Evolutionary conservation across 2,888 invertebrate species (phyloP).

Genomic region (Agrilus mali): DNA sequence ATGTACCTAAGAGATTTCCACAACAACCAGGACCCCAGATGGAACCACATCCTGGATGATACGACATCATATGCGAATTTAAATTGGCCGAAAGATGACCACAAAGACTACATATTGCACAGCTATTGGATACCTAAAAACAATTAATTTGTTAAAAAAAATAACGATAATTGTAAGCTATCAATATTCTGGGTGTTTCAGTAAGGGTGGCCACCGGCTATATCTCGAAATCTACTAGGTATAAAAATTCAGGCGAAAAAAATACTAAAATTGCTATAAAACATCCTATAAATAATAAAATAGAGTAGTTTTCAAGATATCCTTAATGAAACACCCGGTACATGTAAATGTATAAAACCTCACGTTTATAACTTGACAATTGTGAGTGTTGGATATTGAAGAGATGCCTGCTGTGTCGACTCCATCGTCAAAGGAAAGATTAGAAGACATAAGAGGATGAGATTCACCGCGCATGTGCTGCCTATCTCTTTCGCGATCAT

Average conservation of each 20-base stretch:
- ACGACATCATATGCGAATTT: constrained; percentile 34
- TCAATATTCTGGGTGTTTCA: no score
- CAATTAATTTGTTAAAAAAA: not conserved
- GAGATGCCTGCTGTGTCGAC: not conserved
- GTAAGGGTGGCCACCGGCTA: no score
- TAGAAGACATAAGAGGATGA: constrained; percentile 25
- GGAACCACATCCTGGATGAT: constrained; percentile 44
- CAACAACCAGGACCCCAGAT: constrained; percentile 37
- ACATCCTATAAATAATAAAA: no score
- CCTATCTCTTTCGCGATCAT: constrained; percentile 25
- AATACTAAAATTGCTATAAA: no score
- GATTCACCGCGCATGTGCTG: constrained; percentile 36
- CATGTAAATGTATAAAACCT: not conserved
- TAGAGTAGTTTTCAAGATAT: no score
- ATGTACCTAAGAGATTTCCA: constrained; percentile 33
- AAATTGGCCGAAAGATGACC: constrained; percentile 32
- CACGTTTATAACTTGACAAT: constrained; percentile 5
- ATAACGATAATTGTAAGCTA: not conserved
- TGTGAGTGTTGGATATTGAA: constrained; percentile 7
- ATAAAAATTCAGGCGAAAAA: no score
- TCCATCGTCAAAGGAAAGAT: constrained; percentile 10
- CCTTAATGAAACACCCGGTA: no score
- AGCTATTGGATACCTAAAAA: constrained; percentile 17
- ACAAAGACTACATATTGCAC: constrained; percentile 30
- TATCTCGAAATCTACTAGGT: no score